Conservation (phyloP, 2,113 vertebrate genomes). For the Camelus dromedarius region DNA sequence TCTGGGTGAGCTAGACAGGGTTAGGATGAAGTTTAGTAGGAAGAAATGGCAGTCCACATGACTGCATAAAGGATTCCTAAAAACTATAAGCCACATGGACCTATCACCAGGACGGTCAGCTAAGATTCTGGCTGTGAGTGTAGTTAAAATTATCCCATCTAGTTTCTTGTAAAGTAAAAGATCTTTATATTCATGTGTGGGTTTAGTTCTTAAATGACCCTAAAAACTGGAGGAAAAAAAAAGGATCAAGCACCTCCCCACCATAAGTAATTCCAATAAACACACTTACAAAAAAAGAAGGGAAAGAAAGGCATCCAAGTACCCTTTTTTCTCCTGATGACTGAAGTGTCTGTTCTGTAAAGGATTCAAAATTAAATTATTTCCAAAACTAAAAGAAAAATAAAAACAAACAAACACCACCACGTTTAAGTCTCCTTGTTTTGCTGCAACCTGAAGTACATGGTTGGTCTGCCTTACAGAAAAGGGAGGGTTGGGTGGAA, state of each 20-base stretch:
- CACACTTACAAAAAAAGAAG: background rate
- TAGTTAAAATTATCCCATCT: background rate
- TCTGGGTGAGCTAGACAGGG: background rate
- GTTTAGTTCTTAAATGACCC: background rate
- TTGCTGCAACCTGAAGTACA: background rate
- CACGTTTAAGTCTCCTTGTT: background rate
- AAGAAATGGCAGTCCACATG: background rate
- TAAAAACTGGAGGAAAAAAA: background rate
- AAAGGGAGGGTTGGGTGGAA: background rate
- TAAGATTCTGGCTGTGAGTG: background rate
- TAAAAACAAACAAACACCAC: background rate
- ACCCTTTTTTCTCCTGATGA: background rate
- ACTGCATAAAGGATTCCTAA: background rate
- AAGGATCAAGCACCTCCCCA: background rate
- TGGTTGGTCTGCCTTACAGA: background rate
- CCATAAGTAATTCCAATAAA: background rate
- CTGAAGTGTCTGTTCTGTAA: background rate
- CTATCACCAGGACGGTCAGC: background rate
- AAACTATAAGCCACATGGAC: background rate
- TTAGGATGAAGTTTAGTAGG: background rate
- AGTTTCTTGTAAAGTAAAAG: background rate
- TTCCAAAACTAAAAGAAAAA: conserved; percentile 9
- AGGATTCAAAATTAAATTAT: background rate
- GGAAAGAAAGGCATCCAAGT: background rate
- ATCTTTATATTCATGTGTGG: background rate